phyloP scores from a whole-genome alignment of 1,140 invertebrate species.

The Dinothrombium tinctorium region DNA sequence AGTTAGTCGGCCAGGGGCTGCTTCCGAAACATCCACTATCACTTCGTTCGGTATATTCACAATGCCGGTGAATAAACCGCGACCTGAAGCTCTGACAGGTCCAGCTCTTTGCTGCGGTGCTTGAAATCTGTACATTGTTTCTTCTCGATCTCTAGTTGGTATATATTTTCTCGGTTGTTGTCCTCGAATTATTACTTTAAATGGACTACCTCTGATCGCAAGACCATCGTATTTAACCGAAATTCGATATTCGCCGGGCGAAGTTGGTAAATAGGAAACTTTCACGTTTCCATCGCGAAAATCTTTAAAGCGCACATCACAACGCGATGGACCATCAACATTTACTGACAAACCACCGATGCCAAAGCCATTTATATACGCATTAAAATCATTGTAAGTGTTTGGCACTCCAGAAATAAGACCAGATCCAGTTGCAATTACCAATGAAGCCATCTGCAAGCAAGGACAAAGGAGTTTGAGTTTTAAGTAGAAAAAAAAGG shows the following conservation, averaged over 20 bases:
- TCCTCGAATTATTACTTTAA: not conserved
- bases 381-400: slow-evolving; percentile 39
- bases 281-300: slow-evolving; percentile 82
- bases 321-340: slow-evolving; percentile 35
- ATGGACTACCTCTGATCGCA: slow-evolving; percentile 46
- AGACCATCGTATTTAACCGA: slow-evolving; percentile 83
- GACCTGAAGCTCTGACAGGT: not conserved
- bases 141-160: not conserved
- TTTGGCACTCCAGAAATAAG: not conserved
- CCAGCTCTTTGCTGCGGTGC: not conserved
- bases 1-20: slow-evolving; percentile 69
- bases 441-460: not conserved
- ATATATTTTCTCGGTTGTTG: not conserved
- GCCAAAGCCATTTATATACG: slow-evolving; percentile 76
- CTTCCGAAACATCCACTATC: slow-evolving; percentile 57
- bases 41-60: slow-evolving; percentile 41
- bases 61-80: not conserved
- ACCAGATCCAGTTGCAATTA: slow-evolving; percentile 1
- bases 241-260: slow-evolving; percentile 91
- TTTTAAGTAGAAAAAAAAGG: no score
- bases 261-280: slow-evolving; percentile 74
- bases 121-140: not conserved
- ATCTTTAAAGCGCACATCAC: slow-evolving; percentile 41
- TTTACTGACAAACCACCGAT: slow-evolving; percentile 60
- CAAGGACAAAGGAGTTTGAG: no score